A percentile compares a stretch with the other conserved stretches of the same genome.
phyloP scores from a whole-genome alignment of 2,113 vertebrate species.

The Lipophrys pholis region DNA sequence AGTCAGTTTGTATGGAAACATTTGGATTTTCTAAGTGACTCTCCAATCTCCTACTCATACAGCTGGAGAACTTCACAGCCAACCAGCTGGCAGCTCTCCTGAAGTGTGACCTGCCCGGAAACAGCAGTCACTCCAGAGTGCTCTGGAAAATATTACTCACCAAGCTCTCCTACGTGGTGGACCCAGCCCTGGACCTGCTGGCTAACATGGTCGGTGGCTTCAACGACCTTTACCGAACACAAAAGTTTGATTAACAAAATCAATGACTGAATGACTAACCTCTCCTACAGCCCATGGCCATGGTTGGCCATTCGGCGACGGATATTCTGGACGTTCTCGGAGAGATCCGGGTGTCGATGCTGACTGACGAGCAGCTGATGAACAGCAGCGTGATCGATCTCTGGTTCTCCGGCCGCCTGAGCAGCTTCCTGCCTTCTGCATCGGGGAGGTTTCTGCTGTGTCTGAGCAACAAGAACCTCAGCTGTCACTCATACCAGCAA shows the following conservation, averaged over 20 bases:
- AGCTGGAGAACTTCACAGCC: conserved; percentile 72
- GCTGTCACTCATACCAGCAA: conserved; percentile 76
- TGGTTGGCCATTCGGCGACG: conserved; percentile 33
- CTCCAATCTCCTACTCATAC: background rate
- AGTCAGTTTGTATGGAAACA: background rate
- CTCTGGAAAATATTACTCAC: conserved; percentile 79
- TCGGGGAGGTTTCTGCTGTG: conserved; percentile 73
- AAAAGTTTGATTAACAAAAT: background rate
- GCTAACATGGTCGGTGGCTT: conserved; percentile 52
- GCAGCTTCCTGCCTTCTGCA: conserved; percentile 57
- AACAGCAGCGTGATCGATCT: conserved; percentile 43
- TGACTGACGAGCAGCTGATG: conserved; percentile 65
- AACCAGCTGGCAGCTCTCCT: conserved; percentile 70
- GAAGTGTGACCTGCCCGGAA: conserved; percentile 67
- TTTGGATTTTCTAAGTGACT: background rate
- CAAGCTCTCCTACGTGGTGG: conserved; percentile 57
- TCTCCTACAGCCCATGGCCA: conserved; percentile 35
- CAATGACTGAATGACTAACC: too few species aligned
- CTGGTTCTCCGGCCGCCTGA: conserved; percentile 68
- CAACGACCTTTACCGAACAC: background rate
- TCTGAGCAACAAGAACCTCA: conserved; percentile 72
- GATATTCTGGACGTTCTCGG: conserved; percentile 71
- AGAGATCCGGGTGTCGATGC: conserved; percentile 61
- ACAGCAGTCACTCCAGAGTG: conserved; percentile 56
- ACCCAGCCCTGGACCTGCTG: conserved; percentile 72